phyloP scores from a whole-genome alignment of 2,888 invertebrate species.

The Trimorus sp. region DNA sequence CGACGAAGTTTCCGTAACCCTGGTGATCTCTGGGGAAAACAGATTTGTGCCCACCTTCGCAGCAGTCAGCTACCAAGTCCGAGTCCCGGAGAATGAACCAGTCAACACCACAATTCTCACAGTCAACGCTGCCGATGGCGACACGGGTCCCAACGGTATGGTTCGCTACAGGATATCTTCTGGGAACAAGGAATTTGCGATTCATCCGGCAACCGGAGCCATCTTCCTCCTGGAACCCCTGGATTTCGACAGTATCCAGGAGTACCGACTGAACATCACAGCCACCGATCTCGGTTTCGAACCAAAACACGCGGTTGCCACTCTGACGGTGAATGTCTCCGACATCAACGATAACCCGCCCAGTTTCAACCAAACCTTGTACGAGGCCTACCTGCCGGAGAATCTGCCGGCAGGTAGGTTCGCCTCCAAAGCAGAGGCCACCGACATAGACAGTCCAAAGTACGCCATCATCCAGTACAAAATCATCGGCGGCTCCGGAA shows the following conservation, averaged over 20 bases:
- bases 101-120: constrained; percentile 92
- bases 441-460: constrained; percentile 93
- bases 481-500: constrained; percentile 89
- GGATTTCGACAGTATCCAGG: constrained; percentile 93
- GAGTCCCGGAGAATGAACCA: constrained; percentile 95
- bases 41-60: constrained; percentile 90
- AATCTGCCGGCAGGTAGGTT: constrained; percentile 89
- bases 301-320: constrained; percentile 88
- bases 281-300: constrained; percentile 94
- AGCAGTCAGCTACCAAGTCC: constrained; percentile 92
- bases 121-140: constrained; percentile 92
- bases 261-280: constrained; percentile 93
- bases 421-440: constrained; percentile 89
- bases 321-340: constrained; percentile 91
- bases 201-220: constrained; percentile 89
- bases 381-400: constrained; percentile 91
- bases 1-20: constrained; percentile 87
- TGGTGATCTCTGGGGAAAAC: constrained; percentile 94
- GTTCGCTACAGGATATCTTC: constrained; percentile 91
- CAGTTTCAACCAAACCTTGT: constrained; percentile 89
- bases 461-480: constrained; percentile 93
- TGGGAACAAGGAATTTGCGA: constrained; percentile 92
- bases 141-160: constrained; percentile 95
- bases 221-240: constrained; percentile 90
- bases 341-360: constrained; percentile 98